Base-by-base conservation (phyloP, 2,113 vertebrate species). In the Anoura caudifer region DNA sequence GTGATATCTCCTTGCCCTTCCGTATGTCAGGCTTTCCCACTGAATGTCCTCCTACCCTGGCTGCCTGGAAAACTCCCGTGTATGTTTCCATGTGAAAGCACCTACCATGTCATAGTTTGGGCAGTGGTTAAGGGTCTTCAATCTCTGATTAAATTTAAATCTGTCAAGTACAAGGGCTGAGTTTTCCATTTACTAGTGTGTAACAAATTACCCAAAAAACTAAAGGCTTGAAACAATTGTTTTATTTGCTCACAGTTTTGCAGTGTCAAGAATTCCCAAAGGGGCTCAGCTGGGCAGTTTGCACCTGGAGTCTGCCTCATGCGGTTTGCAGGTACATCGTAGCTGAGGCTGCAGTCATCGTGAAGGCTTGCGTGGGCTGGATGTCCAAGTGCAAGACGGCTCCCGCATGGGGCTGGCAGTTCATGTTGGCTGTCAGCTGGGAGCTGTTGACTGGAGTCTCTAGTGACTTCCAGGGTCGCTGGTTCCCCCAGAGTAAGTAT, bases 201-300 rank as follows among this genome's bases (percentile, higher is more conserved):
- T 91, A 85, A 80, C 67, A 77, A 91, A 63, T 84, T 5, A 65
- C 41, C 20, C 28, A 7, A 7, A 94, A 77, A 79, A 61, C 59
- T 87, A 65, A 19, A 91, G n/a, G 28, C 52, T 54, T 91, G 22
- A 59, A 93, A 26, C 8, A 11, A 19, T 41, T 0, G 11, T 82
- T 90, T 41, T 56, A 65, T 77, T 80, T 79, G 50, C 17, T 77
- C 20, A 72, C 24, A 61, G 4, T 72, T 50, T 63, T 26, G 16
- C 52, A n/a, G 38, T 65, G 28, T 61, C 41, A 38, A 67, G 61
- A 73, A 79, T 65, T 59, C 38, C 38, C 7, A 10, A 90, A 61
- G 41, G 41, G 76, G n/a, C 36, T 87, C 69, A 36, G 20, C 33
- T 24, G 36, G 19, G 31, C 28, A 17, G 38, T 41, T 28, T 52